A percentile compares a stretch with the other conserved stretches of the same genome.
These are phyloP conservation scores for Onchidella celtica DNA, from an alignment of 2,888 invertebrate species.

Conservation along the genomic window DNA sequence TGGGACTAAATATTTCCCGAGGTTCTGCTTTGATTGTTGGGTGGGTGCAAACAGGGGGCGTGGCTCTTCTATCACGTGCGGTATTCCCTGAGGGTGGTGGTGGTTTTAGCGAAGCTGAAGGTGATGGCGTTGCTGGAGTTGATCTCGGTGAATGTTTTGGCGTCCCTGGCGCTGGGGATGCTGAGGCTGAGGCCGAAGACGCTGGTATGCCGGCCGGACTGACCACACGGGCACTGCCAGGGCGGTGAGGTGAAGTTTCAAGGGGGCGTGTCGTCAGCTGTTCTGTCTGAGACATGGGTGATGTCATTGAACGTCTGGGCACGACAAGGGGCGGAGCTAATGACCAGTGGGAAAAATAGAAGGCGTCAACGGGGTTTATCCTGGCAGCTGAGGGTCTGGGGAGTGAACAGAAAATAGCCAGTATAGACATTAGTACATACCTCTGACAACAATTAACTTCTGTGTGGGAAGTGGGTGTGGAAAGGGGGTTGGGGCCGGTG, in stretches of 20 bases:
- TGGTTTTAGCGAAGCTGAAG: conserved; percentile 6
- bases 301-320: not conserved
- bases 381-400: too few relatives aligned
- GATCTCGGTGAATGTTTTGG: not conserved
- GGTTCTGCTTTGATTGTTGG: conserved; percentile 9
- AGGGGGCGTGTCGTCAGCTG: conserved; percentile 11
- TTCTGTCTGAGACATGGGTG: conserved; percentile 43
- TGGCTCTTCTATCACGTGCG: not conserved
- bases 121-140: not conserved
- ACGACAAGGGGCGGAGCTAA: too few relatives aligned
- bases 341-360: too few relatives aligned
- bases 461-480: too few relatives aligned
- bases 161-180: not conserved
- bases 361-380: too few relatives aligned
- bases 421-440: not conserved
- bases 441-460: not conserved
- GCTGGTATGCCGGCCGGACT: not conserved
- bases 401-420: not conserved
- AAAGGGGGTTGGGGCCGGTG: too few relatives aligned
- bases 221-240: not conserved
- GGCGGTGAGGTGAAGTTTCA: conserved; percentile 19
- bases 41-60: not conserved
- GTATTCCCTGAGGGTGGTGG: not conserved
- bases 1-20: not conserved
- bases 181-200: not conserved